phyloP scores from a whole-genome alignment of 2,113 vertebrate genomes.

The Lonchura striata region DNA sequence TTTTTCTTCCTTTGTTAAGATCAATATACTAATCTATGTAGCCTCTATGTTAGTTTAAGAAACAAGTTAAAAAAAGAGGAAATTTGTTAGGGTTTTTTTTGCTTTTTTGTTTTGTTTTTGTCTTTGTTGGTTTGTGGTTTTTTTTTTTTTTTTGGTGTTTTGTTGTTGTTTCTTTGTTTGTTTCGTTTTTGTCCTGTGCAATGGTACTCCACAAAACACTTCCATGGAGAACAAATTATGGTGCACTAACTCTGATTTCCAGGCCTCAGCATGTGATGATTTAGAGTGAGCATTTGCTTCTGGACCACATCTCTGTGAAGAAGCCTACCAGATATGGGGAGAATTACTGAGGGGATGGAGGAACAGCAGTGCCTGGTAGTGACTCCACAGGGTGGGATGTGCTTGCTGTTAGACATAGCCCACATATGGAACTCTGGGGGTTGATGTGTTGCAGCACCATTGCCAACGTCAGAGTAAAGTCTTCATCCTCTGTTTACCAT shows the following conservation, averaged over 20 bases:
- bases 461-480: neutral
- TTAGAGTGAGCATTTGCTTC: neutral
- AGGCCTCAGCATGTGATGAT: neutral
- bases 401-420: neutral
- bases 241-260: fast-evolving
- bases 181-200: neutral
- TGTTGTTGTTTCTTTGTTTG: neutral
- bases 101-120: neutral
- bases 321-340: neutral
- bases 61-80: neutral
- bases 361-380: neutral
- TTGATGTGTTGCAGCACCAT: fast-evolving
- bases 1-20: neutral
- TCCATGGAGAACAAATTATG: fast-evolving
- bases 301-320: neutral
- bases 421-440: neutral
- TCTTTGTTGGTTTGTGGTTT: neutral
- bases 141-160: neutral
- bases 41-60: neutral
- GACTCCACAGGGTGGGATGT: fast-evolving
- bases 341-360: neutral
- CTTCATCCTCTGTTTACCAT: neutral
- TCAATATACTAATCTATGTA: neutral
- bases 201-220: neutral
- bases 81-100: neutral